Evolutionary conservation across 2,113 vertebrate species (phyloP), one percentile per base, ranked within the genome.

Genomic region (Paramisgurnus dabryanus): DNA sequence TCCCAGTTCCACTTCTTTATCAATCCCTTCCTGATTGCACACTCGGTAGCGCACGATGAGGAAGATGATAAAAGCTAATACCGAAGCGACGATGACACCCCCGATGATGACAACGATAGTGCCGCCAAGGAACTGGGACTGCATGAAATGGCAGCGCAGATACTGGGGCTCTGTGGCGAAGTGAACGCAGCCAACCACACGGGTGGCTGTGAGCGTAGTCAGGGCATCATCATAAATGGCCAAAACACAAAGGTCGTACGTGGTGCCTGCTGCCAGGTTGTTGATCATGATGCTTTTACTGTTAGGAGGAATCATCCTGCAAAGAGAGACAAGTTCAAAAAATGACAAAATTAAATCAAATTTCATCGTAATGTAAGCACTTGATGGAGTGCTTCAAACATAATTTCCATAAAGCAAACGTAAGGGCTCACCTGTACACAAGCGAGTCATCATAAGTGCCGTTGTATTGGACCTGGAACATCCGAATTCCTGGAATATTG

Each of bases 381-480:
- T 34, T 34, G 27, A 34, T 34, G 27, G 27, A 34, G 27, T 22
- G 22, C 22, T 22, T 22, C 22, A 22, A 22, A 22, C 22, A 22
- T 22, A 22, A 22, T 22, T 22, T 22, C 47, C 7, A 77, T 4
- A 79, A 17, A 18, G 0, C 43, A 57, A 61, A 2, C 15, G 34
- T 6, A 39, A 10, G 4, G 8, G 9, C 93, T 94, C 92, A 99
- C 98, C 98, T 98, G 94, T 99, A 99, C 76, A 99, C 97, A 88
- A 99, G 91, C 2, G 98, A 99, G 87, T 99, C 98, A 81, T 99
- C 98, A 0, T 98, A 99, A 83, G 94, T 96, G 83, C 98, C 97
- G n/a, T 99, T 99, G 85, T 99, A 99, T 79, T 99, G 98, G 85
- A 99, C 98, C 86, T 99, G 98, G 88, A 99, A 99, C 98, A 99